Conservation (phyloP, 1,140 invertebrate species). For the Apolygus lucorum region DNA sequence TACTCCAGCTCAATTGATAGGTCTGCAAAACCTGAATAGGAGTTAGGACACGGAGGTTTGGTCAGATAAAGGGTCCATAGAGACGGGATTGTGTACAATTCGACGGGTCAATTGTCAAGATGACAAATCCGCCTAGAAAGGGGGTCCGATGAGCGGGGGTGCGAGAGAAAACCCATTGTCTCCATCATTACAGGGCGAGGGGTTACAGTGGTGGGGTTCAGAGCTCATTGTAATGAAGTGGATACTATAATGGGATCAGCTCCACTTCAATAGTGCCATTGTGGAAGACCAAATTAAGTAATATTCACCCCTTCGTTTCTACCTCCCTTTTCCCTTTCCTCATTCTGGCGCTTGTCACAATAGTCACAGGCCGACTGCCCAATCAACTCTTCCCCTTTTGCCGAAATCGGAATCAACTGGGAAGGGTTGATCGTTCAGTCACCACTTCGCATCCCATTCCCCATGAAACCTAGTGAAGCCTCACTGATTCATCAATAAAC, state of each 20-base stretch:
- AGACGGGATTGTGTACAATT: conserved; percentile 7
- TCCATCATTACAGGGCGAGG: neutral
- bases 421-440: no score
- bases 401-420: no score
- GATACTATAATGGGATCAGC: conserved; percentile 13
- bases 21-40: no score
- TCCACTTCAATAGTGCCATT: neutral
- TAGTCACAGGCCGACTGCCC: no score
- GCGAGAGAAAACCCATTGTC: neutral
- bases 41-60: neutral
- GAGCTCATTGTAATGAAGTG: conserved; percentile 9
- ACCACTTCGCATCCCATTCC: no score
- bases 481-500: no score
- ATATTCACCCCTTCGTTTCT: conserved; percentile 1
- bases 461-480: no score
- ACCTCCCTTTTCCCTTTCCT: no score
- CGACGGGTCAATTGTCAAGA: conserved; percentile 10
- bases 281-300: conserved; percentile 1
- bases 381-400: no score
- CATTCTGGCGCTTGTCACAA: no score
- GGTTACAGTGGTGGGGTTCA: neutral
- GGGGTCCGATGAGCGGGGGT: neutral
- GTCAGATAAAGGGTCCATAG: neutral
- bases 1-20: no score
- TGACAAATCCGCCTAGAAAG: conserved; percentile 4